Conservation (phyloP, 1,140 invertebrate species). For the Drosophila kikkawai region DNA sequence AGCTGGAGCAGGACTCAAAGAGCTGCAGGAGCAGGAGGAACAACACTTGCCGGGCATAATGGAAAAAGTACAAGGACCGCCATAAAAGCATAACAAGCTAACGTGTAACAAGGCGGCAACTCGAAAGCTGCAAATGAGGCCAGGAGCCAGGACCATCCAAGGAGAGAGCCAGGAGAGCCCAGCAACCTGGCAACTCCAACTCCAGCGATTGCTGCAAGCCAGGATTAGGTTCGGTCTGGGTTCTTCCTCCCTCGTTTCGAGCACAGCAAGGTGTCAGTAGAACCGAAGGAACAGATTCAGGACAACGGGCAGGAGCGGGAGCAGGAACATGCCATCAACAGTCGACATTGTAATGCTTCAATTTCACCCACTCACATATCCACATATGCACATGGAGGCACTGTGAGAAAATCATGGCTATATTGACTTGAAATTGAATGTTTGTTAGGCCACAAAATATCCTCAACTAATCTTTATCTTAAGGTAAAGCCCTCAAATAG, state of each 20-base stretch:
- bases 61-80: conserved; percentile 71
- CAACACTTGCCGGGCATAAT: conserved; percentile 52
- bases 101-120: conserved; percentile 68
- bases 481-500: no score
- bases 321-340: conserved; percentile 48
- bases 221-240: conserved; percentile 26
- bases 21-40: conserved; percentile 20
- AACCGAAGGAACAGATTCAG: conserved; percentile 9
- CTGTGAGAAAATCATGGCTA: background rate
- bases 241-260: background rate
- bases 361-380: conserved; percentile 43
- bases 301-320: conserved; percentile 3
- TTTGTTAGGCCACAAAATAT: background rate
- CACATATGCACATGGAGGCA: conserved; percentile 1
- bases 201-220: conserved; percentile 19
- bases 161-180: conserved; percentile 2
- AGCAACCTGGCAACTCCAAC: conserved; percentile 27
- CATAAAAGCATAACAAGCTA: conserved; percentile 78
- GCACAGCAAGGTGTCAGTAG: conserved; percentile 33
- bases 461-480: background rate
- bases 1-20: conserved; percentile 3
- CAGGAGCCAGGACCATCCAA: conserved; percentile 35
- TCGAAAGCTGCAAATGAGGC: conserved; percentile 69
- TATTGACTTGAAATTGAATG: background rate
- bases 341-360: conserved; percentile 73